Conservation (phyloP, 2,888 invertebrate genomes). For the Chymomyza procnemis region DNA sequence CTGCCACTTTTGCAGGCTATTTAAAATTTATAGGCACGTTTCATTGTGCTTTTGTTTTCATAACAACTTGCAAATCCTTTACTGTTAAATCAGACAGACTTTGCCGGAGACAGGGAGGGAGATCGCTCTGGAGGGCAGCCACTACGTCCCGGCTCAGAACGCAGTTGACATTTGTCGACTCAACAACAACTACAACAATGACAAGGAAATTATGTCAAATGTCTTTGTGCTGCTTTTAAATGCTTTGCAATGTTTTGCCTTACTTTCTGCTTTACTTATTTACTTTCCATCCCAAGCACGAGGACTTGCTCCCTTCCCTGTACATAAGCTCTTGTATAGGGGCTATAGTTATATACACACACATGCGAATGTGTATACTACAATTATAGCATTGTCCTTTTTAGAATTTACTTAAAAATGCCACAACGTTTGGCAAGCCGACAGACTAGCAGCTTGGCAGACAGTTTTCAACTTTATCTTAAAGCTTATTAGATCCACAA, state of each 20-base stretch:
- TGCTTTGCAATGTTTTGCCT: slow-evolving; percentile 9
- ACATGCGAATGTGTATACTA: not conserved
- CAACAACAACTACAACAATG: slow-evolving; percentile 30
- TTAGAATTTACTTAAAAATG: slow-evolving; percentile 36
- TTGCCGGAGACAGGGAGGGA: not conserved
- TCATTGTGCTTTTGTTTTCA: slow-evolving; percentile 54
- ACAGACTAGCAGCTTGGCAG: not conserved
- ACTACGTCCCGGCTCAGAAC: not conserved
- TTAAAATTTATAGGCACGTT: slow-evolving; percentile 65
- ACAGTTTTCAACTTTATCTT: slow-evolving; percentile 13
- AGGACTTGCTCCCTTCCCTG: not conserved
- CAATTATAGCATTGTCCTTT: not conserved
- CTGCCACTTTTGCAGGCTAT: slow-evolving; percentile 35
- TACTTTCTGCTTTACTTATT: slow-evolving; percentile 37
- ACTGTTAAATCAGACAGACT: not conserved
- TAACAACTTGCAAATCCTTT: slow-evolving; percentile 36
- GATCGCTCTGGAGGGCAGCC: not conserved
- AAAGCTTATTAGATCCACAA: too few relatives aligned
- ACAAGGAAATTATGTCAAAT: slow-evolving; percentile 56
- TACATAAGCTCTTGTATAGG: not conserved
- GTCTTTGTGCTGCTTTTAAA: slow-evolving; percentile 28
- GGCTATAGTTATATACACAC: not conserved
- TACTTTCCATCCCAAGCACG: slow-evolving; percentile 10
- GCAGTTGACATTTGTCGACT: slow-evolving; percentile 15
- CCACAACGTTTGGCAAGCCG: slow-evolving; percentile 1